phyloP scores from a whole-genome alignment of 1,140 invertebrate species.

The Scaptomyza graminum region DNA sequence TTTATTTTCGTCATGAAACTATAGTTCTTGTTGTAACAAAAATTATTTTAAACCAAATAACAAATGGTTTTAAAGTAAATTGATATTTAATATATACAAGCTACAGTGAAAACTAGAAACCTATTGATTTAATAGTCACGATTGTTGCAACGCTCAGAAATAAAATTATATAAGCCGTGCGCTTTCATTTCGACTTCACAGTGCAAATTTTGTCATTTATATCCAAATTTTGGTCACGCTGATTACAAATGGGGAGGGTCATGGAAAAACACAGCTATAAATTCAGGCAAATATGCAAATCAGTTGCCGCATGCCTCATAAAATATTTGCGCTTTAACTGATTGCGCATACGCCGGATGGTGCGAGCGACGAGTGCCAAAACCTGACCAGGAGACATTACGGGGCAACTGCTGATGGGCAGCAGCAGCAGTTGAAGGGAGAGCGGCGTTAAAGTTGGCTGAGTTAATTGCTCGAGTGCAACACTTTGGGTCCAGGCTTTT shows the following conservation, averaged over 20 bases:
- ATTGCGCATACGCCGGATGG: constrained; percentile 58
- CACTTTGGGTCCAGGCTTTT: constrained; percentile 48
- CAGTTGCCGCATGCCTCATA: constrained; percentile 63
- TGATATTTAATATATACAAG: too few species aligned
- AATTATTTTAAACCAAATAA: too few species aligned
- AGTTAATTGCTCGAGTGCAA: constrained; percentile 64
- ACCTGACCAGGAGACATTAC: constrained; percentile 40
- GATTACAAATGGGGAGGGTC: constrained; percentile 32
- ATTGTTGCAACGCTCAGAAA: not conserved
- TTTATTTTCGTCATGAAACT: too few species aligned
- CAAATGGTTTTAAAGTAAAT: too few species aligned
- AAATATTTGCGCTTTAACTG: constrained; percentile 65
- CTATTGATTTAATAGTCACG: not conserved
- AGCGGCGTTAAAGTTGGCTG: not conserved
- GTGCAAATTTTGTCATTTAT: constrained; percentile 35
- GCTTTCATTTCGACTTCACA: constrained; percentile 8
- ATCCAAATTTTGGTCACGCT: constrained; percentile 44
- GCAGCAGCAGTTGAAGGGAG: constrained; percentile 20
- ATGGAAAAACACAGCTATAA: constrained; percentile 32
- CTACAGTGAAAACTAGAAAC: not conserved
- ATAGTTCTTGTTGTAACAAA: too few species aligned
- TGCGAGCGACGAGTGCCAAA: constrained; percentile 30
- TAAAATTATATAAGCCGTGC: not conserved
- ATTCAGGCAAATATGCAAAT: constrained; percentile 59
- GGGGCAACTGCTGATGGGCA: not conserved